These are phyloP conservation scores for Poeciliopsis turrubarensis DNA, from an alignment of 2,113 vertebrate genomes.

Conservation along the genomic window DNA sequence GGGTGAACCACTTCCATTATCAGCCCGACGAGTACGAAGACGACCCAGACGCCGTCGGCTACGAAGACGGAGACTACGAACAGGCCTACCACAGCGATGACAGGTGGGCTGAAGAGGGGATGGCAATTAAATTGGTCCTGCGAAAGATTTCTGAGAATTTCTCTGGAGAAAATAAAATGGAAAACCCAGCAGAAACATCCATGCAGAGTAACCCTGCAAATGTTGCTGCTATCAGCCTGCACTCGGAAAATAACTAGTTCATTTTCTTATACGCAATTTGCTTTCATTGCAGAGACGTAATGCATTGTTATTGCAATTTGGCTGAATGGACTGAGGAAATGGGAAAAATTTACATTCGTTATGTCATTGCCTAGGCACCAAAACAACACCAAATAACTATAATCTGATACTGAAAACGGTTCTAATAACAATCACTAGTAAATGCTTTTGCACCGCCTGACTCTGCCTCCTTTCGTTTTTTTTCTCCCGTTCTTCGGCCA, in stretches of 20 bases:
- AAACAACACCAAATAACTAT: conserved; percentile 51
- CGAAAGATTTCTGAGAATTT: background rate
- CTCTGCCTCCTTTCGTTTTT: background rate
- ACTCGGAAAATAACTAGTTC: conserved; percentile 24
- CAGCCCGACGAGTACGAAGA: conserved; percentile 49
- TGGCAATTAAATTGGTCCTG: background rate
- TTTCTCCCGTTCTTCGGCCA: background rate
- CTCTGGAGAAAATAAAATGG: background rate
- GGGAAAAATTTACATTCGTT: conserved; percentile 37
- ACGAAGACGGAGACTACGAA: conserved; percentile 67
- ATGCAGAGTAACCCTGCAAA: background rate
- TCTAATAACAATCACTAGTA: conserved; percentile 33
- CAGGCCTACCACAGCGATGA: conserved; percentile 65
- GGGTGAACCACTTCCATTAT: conserved; percentile 72
- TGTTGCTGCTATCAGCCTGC: conserved; percentile 19
- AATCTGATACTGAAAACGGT: conserved; percentile 45
- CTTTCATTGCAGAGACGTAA: conserved; percentile 6
- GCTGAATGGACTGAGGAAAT: conserved; percentile 34
- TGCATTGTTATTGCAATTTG: conserved; percentile 12
- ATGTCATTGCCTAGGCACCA: conserved; percentile 11
- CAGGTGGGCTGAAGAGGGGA: conserved; percentile 49
- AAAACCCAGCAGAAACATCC: background rate
- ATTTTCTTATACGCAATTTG: conserved; percentile 30
- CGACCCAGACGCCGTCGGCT: conserved; percentile 44
- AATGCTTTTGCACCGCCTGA: conserved; percentile 16